Base-by-base conservation (phyloP, 2,797 vertebrate species). In the Ctenochaetus hawaiiensis region DNA sequence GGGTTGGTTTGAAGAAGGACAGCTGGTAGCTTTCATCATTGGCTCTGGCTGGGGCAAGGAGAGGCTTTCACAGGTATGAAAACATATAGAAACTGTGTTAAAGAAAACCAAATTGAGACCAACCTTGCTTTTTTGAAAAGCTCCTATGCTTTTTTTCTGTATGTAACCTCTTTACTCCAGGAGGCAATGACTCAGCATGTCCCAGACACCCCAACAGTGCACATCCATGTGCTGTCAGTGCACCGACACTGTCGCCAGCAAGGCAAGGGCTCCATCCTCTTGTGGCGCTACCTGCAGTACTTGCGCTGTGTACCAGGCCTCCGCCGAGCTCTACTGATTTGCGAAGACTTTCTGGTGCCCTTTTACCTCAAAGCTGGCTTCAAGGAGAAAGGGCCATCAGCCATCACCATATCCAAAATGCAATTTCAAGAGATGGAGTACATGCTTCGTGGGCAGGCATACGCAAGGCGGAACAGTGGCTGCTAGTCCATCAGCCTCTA, bases 1-100 rank as follows among this genome's bases (percentile, higher is more conserved):
- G 88, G 95, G 95, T 30, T 96, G 95, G 95, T 96, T 96, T 53
- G 95, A 96, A 84, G 95, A 94, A 78, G 96, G 95, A 8, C 94
- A 94, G 83, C 90, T 96, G 66, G 92, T 96, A 4, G 95, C 95
- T 43, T 96, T 96, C 84, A 94, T 96, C 88, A 95, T 96, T 2
- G 94, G 94, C 57, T 95, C 96, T 1, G 94, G 95, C 49, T 96
- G 96, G 96, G 92, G 90, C 81, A 94, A 95, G 60, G 94, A 95
- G 70, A 92, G 92, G 73, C 94, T 96, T 44, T 90, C 90, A 57
- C 92, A 96, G 93, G 95, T 95, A 78, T 80, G 56, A 37, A 34
- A 30, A 48, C 17, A 18, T 2, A 47, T 2, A 26, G 2, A 39
- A 51, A 54, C 22, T 51, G 13, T 12, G 1, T 3, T 9, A 17